Evolutionary conservation across 1,140 invertebrate species (phyloP).

Genomic region (Sipha flava): DNA sequence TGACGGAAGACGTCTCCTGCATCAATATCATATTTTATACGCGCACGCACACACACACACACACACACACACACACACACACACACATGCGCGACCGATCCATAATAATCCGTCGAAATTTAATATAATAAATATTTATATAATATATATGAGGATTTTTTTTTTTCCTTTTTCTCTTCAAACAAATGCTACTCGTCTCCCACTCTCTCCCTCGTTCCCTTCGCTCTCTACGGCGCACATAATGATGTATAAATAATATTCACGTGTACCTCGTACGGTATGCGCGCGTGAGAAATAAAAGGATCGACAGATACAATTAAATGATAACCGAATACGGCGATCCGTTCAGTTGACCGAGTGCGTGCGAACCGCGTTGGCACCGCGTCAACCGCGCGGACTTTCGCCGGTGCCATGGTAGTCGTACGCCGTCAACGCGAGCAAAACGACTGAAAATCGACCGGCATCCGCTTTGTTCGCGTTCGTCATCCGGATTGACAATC

Average conservation of each 20-base stretch:
- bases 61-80: neutral
- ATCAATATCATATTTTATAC: too few relatives aligned
- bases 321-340: conserved; percentile 14
- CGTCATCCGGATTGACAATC: neutral
- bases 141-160: too few relatives aligned
- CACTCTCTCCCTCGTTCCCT: too few relatives aligned
- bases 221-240: too few relatives aligned
- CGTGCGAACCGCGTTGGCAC: neutral
- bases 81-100: neutral
- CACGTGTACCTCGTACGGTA: neutral
- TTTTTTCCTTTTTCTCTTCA: too few relatives aligned
- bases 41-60: too few relatives aligned
- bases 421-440: neutral
- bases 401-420: too few relatives aligned
- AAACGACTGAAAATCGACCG: neutral
- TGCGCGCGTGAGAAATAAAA: neutral
- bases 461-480: neutral
- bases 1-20: conserved; percentile 1
- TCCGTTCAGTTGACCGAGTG: neutral
- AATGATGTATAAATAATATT: too few relatives aligned
- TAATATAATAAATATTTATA: neutral
- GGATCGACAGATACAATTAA: neutral
- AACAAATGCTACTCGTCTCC: too few relatives aligned
- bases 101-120: neutral
- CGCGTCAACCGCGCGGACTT: neutral